Base-by-base conservation (phyloP, 2,113 vertebrate genomes). In the Melanerpes aurifrons region DNA sequence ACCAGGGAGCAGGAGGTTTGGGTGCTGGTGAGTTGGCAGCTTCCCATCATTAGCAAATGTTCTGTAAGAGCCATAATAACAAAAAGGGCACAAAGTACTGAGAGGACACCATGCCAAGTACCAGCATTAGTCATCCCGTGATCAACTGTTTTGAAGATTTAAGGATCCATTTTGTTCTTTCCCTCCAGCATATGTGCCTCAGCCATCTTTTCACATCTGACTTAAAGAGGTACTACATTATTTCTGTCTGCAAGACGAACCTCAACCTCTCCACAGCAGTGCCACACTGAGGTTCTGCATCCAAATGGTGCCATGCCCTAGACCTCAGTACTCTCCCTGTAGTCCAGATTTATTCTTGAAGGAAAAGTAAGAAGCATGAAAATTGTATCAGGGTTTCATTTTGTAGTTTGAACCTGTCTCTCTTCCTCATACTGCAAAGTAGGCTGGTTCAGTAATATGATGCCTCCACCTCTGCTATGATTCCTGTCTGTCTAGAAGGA, bases 31-130 rank as follows among this genome's bases (percentile, higher is more conserved):
- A 72, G 67, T 77, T 97, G 97, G 97, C 96, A 80, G 5, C 16
- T 45, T 80, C 94, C 96, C 95, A 97, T 50, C 15, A 11, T 91
- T 90, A 97, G 96, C 96, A 97, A 98, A 97, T 97, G 92, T 90
- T 96, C 82, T 53, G 32, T 92, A 84, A 96, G 89, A 95, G 81
- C 85, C 76, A 45, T 94, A 96, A 96, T 80, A 79, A 73, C 87
- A 88, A 83, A 93, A 92, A 87, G 91, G 90, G 90, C 96, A 96
- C 83, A 82, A 82, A 87, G 69, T 57, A 35, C 35, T 91, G 40
- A 1, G 20, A 95, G 79, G 95, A 93, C 84, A 71, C 71, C 43
- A 82, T 9, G 82, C 89, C 89, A 95, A 95, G 75, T 81, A 66
- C 72, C 84, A 96, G 74, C 75, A 95, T 97, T 94, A 94, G 82